Base-by-base conservation (phyloP, 2,888 invertebrate genomes). In the Neocrepidodera transversa region DNA sequence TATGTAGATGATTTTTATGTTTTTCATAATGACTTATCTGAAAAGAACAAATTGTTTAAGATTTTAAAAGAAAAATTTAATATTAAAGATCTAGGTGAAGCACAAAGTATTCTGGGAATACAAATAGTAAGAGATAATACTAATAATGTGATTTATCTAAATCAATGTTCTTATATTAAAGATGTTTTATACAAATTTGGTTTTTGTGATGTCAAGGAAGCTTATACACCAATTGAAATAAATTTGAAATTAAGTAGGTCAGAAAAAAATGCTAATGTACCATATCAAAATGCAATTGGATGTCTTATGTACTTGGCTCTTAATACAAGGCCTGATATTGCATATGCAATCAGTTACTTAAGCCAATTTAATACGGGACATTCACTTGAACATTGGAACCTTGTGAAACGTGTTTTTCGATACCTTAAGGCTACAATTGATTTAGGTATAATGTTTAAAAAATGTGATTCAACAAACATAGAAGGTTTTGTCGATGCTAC, bases 281-380 rank as follows among this genome's bases (percentile, higher is more conserved):
- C 58, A 17, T 63, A 62, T 55, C 66, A 68, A 49, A 42, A 66
- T 28, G 30, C 68, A 8, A 63, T 67, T n/a, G 68, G 66, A 1
- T 50, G 58, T 16, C 32, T 67, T 2, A 57, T 57, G 61, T 61
- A 57, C n/a, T 30, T 61, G 14, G 17, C 57, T n/a, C 57, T 61
- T 6, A 26, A 61, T 4, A 68, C 65, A 23, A 50, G 69, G 7
- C 68, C 70, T 2, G 69, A 69, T 38, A 69, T 69, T 14, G 20
- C 63, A n/a, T 67, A 47, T 64, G n/a, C 47, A 8, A 43, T 68
- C n/a, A 66, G 65, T 54, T 68, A 47, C 48, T 42, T 66, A n/a
- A 64, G 64, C 48, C 60, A 66, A 49, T 65, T 63, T 30, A 65
- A 65, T 52, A 60, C 50, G 17, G 17, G 20, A 36, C 43, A 63